Evolutionary conservation across 1,140 invertebrate genomes (phyloP), one percentile per base, ranked within the genome.

Genomic region (Parasteatoda tepidariorum): DNA sequence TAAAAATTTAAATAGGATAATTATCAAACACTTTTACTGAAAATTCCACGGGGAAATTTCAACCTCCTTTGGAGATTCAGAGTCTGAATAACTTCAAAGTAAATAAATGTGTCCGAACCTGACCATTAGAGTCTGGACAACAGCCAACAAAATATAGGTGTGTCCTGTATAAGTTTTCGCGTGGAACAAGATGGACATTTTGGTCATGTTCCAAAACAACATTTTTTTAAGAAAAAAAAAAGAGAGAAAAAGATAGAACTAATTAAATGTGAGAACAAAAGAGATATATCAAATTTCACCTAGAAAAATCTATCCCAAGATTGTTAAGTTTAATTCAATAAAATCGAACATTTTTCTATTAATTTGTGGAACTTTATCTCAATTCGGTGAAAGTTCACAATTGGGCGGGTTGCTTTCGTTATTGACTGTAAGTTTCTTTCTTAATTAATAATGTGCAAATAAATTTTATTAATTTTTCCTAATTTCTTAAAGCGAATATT

Each of bases 101-200:
- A 18, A 48, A 18, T 48, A 48, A 48, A 48, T 48, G 18, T 48
- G 38, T 4, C 38, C 38, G 18, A 48, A 48, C 9, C 9, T 48
- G 38, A 48, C 38, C 38, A 48, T 18, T 18, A 13, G 9, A 48
- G 18, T 13, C 38, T 48, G 38, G 38, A 48, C 18, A 48, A 18
- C 38, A 28, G 61, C 61, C 61, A 64, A 28, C 38, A 48, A 48
- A 48, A 48, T n/a, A 64, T 30, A 64, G 61, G 61, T 28, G 61
- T 64, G 61, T 31, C 61, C 61, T 6, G n/a, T 22, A 59, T n/a
- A 9, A n/a, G 30, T 26, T 64, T 64, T 28, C 61, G 4, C 30
- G 11, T 2, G 31, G 31, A 64, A 15, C 30, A 13, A 31, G 13
- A 26, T 4, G n/a, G n/a, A 22, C 3, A 18, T 64, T 64, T 64